Evolutionary conservation across 2,888 invertebrate genomes (phyloP), one percentile per base, ranked within the genome.

Genomic region (Fragum fragum): DNA sequence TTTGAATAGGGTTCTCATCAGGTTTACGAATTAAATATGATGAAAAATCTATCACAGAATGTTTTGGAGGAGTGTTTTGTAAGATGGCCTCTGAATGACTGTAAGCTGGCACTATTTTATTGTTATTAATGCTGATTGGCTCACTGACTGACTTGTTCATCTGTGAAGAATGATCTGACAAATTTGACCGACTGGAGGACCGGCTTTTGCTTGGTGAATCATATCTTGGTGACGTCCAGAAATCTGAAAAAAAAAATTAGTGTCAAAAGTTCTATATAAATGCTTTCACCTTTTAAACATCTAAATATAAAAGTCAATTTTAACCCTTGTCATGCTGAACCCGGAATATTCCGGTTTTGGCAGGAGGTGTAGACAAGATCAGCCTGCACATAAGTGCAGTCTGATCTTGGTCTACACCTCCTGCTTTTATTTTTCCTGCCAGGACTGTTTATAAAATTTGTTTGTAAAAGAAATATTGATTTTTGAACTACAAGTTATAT

Each of bases 221-320:
- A 75, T 91, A 90, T 74, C 87, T 81, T 16, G 90, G 79, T 0
- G 92, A 91, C 36, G 91, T 90, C 94, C 94, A 93, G 81, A 93
- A 94, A 89, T 93, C 94, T 94, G 90, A 70, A 92, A 94, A 42
- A 18, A 66, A 57, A 68, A 66, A n/a, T n/a, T 61, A 57, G 68
- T 16, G 18, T 36, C 63, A 29, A 3, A 36, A 36, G 32, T 36
- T 36, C 11, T 52, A 52, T 2, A 6, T 7, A 23, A 57, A 14
- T 14, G 26, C 23, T 57, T 57, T 21, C 26, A 23, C 59, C 9
- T 59, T 26, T 16, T 26, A n/a, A n/a, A n/a, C n/a, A n/a, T n/a
- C n/a, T n/a, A n/a, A n/a, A n/a, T n/a, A n/a, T n/a, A n/a, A n/a
- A n/a, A n/a, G n/a, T n/a, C n/a, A n/a, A n/a, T n/a, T n/a, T n/a